A percentile compares a stretch with the other conserved stretches of the same genome.
phyloP scores from a whole-genome alignment of 2,113 vertebrate species.

The Eretmochelys imbricata region DNA sequence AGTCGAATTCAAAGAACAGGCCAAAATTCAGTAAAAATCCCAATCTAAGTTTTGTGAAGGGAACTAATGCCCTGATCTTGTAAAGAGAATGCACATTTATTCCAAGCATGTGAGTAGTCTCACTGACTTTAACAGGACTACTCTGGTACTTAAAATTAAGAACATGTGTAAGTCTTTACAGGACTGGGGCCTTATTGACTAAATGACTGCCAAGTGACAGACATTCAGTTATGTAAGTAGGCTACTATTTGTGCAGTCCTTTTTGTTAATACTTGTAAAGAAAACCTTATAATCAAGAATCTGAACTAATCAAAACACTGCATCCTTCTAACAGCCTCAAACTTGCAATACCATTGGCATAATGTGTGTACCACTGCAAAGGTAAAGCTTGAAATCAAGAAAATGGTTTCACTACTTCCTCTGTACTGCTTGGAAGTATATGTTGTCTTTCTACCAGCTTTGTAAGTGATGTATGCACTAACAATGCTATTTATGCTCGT shows the following conservation, averaged over 20 bases:
- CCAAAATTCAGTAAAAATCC: too few relatives aligned
- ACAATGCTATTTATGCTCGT: not conserved
- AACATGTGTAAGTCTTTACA: not conserved
- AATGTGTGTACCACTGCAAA: not conserved
- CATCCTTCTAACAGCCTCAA: not conserved
- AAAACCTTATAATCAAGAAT: not conserved
- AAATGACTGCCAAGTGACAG: not conserved
- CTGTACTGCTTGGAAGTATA: not conserved
- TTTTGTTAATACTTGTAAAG: not conserved
- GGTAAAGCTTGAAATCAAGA: not conserved
- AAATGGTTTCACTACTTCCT: not conserved
- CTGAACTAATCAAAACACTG: not conserved
- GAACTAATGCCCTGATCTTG: too few relatives aligned
- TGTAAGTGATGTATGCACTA: not conserved
- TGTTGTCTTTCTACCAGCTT: not conserved
- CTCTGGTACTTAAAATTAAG: not conserved
- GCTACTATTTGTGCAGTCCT: not conserved
- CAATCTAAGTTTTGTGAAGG: too few relatives aligned
- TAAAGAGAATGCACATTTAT: not conserved
- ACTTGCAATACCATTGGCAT: not conserved
- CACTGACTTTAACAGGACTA: not conserved
- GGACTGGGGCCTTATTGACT: not conserved
- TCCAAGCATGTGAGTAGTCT: not conserved
- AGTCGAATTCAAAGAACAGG: too few relatives aligned
- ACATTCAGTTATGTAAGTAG: not conserved